Conservation (phyloP, 2,113 vertebrate species). For the Monopterus albus region DNA sequence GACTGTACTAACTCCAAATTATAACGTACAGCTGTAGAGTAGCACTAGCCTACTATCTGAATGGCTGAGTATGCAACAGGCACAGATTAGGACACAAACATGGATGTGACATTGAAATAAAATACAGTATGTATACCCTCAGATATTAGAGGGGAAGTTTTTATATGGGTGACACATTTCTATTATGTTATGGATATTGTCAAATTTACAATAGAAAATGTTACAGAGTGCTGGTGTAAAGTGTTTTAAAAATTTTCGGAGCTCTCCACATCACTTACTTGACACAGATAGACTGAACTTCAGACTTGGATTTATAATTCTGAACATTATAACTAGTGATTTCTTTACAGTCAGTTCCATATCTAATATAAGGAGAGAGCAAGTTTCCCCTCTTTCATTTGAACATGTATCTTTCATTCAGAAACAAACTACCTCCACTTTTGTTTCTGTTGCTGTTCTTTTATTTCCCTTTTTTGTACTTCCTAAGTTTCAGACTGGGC, state of each 20-base stretch:
- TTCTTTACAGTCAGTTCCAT: background rate
- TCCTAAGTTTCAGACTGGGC: slow-evolving; percentile 1
- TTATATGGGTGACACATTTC: too few relatives aligned
- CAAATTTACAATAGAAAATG: too few relatives aligned
- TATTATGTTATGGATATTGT: too few relatives aligned
- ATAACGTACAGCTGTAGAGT: background rate
- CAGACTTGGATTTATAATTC: background rate
- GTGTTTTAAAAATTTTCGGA: too few relatives aligned
- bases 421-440: slow-evolving; percentile 47
- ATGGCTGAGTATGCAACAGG: background rate
- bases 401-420: slow-evolving; percentile 4
- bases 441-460: slow-evolving; percentile 9
- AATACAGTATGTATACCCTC: background rate
- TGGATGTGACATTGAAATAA: background rate
- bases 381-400: background rate
- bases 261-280: too few relatives aligned
- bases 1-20: background rate
- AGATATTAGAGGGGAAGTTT: too few relatives aligned
- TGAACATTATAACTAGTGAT: background rate
- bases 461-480: slow-evolving; percentile 24
- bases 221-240: too few relatives aligned
- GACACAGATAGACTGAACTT: background rate
- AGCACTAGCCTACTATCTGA: background rate
- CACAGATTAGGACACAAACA: background rate
- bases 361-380: background rate